Evolutionary conservation across 2,888 invertebrate species (phyloP), one percentile per base, ranked within the genome.

Genomic region (Drosophila mulleri): DNA sequence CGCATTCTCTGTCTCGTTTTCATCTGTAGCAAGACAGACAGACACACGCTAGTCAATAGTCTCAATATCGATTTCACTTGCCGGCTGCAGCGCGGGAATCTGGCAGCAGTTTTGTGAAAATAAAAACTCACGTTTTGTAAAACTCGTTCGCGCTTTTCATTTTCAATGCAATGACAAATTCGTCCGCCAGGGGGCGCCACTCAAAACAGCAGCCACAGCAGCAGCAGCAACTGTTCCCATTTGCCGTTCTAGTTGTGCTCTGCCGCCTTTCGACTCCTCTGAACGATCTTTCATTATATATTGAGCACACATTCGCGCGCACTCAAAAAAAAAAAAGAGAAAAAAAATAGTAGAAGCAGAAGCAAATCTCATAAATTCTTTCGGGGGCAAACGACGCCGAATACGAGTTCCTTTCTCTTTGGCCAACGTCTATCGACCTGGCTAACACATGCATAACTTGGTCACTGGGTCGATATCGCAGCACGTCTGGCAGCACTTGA

Each of bases 91-190:
- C 14, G 35, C 29, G 8, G 9, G n/a, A 26, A 14, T 20, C 18
- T 20, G 18, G 66, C 37, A 14, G 16, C 16, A 35, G 14, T 18
- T 26, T 29, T 48, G 20, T 48, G 53, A 56, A 73, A 82, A 72
- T 48, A 72, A 47, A 74, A 75, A 81, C 71, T 66, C 71, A 69
- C 69, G 71, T 53, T 56, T 80, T 77, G 45, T 26, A 60, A 80
- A 83, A 88, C 89, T 86, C 72, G 78, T 78, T 78, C 72, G 78
- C 78, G 84, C 85, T 86, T 83, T 85, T 89, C 87, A 84, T 88
- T 88, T 84, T 88, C 83, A 82, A 69, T 77, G 74, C 72, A 84
- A 83, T 88, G 86, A 83, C 86, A 83, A 83, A 83, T 69, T 72
- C 60, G 48, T 45, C 42, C 73, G 69, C 35, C 74, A 72, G 81